Percentiles rank a stretch among this genome's conserved stretches.
These are phyloP conservation scores for Fulmarus glacialis DNA, from an alignment of 2,113 vertebrate species.

Conservation along the genomic window DNA sequence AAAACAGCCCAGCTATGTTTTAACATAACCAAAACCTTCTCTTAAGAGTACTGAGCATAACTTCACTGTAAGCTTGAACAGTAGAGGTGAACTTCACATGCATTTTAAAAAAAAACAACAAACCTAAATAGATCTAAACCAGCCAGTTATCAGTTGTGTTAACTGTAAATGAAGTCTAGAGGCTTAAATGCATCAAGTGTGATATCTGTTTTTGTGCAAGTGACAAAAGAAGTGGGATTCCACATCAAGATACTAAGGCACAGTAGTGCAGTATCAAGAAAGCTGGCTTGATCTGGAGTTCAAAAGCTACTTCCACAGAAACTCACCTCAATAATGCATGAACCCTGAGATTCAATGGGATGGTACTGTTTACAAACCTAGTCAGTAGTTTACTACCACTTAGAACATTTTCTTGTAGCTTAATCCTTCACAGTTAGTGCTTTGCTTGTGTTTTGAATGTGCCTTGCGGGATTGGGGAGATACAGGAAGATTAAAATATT, in stretches of 20 bases:
- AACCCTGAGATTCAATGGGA: background rate
- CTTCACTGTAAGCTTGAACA: background rate
- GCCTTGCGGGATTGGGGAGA: background rate
- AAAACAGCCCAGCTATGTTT: background rate
- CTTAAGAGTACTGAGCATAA: background rate
- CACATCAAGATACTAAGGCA: background rate
- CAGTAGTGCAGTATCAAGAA: background rate
- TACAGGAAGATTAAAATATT: background rate
- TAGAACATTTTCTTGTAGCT: background rate
- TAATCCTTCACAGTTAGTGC: background rate
- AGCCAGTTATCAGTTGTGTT: background rate
- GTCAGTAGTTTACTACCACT: background rate
- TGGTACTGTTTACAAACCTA: background rate
- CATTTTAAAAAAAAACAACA: background rate
- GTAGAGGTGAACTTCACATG: background rate
- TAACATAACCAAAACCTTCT: background rate
- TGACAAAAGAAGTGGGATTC: background rate
- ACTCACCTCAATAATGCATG: background rate
- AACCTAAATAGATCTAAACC: background rate
- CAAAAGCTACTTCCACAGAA: background rate
- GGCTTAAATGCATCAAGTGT: background rate
- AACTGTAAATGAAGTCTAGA: background rate
- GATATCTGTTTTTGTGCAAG: background rate
- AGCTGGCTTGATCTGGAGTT: background rate
- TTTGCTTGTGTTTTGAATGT: conserved; percentile 39